Percentiles rank a stretch among this genome's conserved stretches.
Conservation (phyloP, 2,888 invertebrate genomes). For the Lottia scabra region DNA sequence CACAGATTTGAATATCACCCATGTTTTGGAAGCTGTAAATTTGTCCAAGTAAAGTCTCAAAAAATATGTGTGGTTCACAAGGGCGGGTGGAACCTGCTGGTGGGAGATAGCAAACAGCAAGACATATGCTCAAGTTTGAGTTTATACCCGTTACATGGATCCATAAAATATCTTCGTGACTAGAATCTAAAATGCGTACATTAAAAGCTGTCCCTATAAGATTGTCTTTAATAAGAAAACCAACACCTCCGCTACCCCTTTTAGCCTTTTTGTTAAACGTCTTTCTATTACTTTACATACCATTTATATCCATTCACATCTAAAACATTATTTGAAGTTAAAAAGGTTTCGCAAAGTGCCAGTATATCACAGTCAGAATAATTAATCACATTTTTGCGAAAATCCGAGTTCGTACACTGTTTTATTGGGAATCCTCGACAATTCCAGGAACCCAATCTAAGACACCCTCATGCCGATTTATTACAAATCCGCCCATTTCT, state of each 20-base stretch:
- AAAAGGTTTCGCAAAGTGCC: neutral
- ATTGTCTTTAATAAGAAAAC: neutral
- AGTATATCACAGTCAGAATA: neutral
- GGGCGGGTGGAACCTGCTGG: neutral
- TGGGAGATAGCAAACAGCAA: conserved; percentile 1
- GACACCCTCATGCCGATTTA: neutral
- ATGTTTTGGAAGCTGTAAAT: too few relatives aligned
- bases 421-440: neutral
- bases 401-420: neutral
- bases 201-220: neutral
- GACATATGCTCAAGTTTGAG: neutral
- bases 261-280: neutral
- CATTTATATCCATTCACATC: neutral
- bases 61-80: too few relatives aligned
- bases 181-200: neutral
- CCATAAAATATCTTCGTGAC: neutral
- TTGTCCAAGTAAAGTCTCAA: too few relatives aligned
- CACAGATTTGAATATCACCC: too few relatives aligned
- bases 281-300: neutral
- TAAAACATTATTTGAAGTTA: neutral
- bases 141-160: neutral
- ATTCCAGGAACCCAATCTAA: neutral
- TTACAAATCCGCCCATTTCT: neutral
- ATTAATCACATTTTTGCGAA: neutral
- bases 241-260: neutral